phyloP scores from a whole-genome alignment of 2,888 invertebrate genomes.

The Brassicogethes aeneus region DNA sequence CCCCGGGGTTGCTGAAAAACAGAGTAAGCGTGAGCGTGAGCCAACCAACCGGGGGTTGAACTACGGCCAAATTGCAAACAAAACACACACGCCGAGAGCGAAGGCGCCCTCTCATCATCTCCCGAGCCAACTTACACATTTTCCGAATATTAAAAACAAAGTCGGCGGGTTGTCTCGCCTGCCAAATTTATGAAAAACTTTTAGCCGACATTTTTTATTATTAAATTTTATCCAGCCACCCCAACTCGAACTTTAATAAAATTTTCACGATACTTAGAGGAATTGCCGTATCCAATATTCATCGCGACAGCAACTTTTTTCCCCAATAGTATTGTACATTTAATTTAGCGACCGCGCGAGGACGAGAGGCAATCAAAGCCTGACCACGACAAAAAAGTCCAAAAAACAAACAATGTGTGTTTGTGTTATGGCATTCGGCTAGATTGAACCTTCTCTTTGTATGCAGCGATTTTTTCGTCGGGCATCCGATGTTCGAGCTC shows the following conservation, averaged over 20 bases:
- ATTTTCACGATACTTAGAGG: no score
- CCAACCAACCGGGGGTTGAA: constrained; percentile 24
- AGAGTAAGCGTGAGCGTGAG: constrained; percentile 36
- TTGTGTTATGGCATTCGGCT: not conserved
- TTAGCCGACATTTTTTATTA: not conserved
- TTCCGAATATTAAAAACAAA: not conserved
- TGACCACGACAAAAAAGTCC: not conserved
- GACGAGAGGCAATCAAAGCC: not conserved
- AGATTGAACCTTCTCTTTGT: no score
- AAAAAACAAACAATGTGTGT: not conserved
- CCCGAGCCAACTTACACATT: not conserved
- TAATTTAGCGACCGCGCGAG: not conserved
- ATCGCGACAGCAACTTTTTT: no score
- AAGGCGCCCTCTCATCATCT: constrained; percentile 14
- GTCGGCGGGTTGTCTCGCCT: not conserved
- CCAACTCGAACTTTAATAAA: no score
- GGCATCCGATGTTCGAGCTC: no score
- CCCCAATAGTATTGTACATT: not conserved
- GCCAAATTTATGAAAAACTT: not conserved
- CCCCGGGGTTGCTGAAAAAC: constrained; percentile 46
- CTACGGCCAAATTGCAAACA: constrained; percentile 39
- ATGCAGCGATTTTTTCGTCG: no score
- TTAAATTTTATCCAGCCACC: no score
- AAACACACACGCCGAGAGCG: constrained; percentile 28
- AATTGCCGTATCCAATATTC: no score